Conservation (phyloP, 2,113 vertebrate genomes). For the Dryoscopus gambensis region DNA sequence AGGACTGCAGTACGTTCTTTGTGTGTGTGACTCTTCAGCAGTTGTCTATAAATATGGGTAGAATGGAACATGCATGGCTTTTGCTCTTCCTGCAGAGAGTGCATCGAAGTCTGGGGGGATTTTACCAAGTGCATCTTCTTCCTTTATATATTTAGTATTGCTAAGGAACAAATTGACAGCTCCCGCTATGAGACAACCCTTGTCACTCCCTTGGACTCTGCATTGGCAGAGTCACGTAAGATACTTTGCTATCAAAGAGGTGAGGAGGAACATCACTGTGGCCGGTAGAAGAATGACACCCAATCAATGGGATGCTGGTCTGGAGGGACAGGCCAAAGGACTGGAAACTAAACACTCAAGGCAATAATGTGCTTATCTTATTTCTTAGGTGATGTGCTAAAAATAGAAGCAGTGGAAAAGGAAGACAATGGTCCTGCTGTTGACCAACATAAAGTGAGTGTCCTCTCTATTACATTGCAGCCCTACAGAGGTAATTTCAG, state of each 20-base stretch:
- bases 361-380: rapidly evolving
- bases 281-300: neutral
- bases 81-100: neutral
- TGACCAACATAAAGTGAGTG: neutral
- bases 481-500: neutral
- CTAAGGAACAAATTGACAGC: conserved; percentile 54
- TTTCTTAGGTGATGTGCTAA: neutral
- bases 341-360: neutral
- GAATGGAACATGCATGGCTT: neutral
- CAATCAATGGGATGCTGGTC: neutral
- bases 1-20: too few relatives aligned
- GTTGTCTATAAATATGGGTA: neutral
- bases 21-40: neutral
- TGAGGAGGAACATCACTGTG: neutral
- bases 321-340: neutral
- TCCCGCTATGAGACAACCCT: conserved; percentile 15
- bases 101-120: neutral
- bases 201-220: conserved; percentile 49
- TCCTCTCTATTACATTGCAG: rapidly evolving
- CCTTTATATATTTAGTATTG: conserved; percentile 57
- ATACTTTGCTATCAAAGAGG: neutral
- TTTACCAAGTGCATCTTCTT: neutral
- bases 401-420: neutral
- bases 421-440: neutral
- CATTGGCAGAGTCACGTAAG: conserved; percentile 69